Evolutionary conservation across 2,888 invertebrate species (phyloP), one percentile per base, ranked within the genome.

Genomic region (Athripsodes cinereus): DNA sequence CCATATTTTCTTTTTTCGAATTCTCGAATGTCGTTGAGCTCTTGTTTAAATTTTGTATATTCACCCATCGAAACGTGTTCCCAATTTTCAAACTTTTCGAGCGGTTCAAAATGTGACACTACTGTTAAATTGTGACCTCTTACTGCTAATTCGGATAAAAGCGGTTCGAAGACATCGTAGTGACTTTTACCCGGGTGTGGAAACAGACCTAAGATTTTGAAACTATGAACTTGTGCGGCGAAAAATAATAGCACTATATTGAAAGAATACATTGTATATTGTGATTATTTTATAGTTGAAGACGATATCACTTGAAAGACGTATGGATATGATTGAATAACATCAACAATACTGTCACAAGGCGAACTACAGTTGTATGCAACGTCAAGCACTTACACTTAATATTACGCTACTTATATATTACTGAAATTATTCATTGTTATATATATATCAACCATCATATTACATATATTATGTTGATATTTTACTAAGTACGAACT

Each of bases 151-250:
- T 75, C 75, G 1, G 72, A 68, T 1, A 81, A 60, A 6, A 80
- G 65, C 0, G 78, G 74, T 47, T 74, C 71, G 60, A 78, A 78
- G 2, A 80, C 74, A 63, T 74, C 71, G 61, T 77, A 73, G 62
- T 81, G 81, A 54, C 81, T 81, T 57, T 75, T 76, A 0, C 80
- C 80, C 0, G 70, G 68, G 60, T 78, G 76, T 1, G 74, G 73
- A 35, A 80, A 71, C 1, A 76, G 60, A 11, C 71, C 76, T 6
- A 80, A 67, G 47, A 79, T 74, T 49, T 59, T 62, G 6, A 58
- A 47, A 3, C 58, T 21, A 31, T 13, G 40, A 40, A 52, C 35
- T 52, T 31, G 18, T 18, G 16, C 2, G 16, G 19, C 13, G 13
- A 40, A 40, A 13, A 40, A 40, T n/a, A 40, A 13, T 13, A 40